Evolutionary conservation across 2,888 invertebrate genomes (phyloP), one percentile per base, ranked within the genome.

Genomic region (Allophyes oxyacanthae): DNA sequence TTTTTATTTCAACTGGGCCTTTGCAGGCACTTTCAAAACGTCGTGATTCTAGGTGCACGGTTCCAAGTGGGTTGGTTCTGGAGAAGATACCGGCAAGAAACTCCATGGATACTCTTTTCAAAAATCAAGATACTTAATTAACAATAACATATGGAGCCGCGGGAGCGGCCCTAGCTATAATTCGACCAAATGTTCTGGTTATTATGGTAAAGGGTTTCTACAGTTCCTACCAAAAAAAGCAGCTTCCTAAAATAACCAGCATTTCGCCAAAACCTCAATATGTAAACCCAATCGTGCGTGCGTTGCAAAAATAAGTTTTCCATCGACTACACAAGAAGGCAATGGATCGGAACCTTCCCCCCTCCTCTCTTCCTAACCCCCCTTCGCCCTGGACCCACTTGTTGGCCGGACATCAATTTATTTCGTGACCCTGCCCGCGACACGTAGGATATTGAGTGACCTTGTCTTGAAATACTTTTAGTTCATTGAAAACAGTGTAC

Each of bases 341-440:
- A 72, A 72, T 73, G 74, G 74, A 44, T 60, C 58, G 66, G 54
- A 66, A 66, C 63, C 15, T 2, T 34, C 48, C 50, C 52, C 33
- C 37, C 32, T 6, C 8, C 28, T n/a, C 30, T 8, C 30, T 0
- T 37, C 20, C 25, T 15, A 10, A 32, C 28, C 13, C 15, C 9
- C 13, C 7, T 14, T 36, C n/a, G n/a, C 43, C 33, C 40, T 38
- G 11, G 34, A 57, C 57, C 81, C 80, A 82, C 84, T 84, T 84
- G 84, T 84, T 83, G 83, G 72, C 73, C 53, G 77, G 74, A 65
- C 79, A 73, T 75, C 75, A 72, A 81, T 82, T 75, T 76, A 75
- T 76, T 71, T 69, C 60, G 58, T 40, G 46, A 41, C 54, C 42
- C 53, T 64, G 72, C 51, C 46, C 46, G 30, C 72, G 72, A 72